Percentiles rank a stretch among this genome's conserved stretches.
phyloP scores from a whole-genome alignment of 2,797 vertebrate species.

The Intellagama lesueurii region DNA sequence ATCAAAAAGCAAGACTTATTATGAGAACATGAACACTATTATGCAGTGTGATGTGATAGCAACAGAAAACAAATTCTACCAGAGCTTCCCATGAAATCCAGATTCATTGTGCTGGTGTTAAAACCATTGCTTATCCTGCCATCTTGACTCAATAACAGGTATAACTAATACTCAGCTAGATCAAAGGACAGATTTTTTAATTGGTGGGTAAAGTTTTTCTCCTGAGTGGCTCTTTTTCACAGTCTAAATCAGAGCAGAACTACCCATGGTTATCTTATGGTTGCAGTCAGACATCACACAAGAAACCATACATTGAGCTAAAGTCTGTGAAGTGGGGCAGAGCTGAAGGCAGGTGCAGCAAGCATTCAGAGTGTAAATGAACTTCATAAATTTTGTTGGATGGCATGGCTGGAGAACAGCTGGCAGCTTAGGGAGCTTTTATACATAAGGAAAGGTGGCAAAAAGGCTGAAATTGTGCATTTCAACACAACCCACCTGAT shows the following conservation, averaged over 20 bases:
- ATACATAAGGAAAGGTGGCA: not conserved
- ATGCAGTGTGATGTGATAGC: not conserved
- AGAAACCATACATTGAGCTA: not conserved
- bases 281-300: not conserved
- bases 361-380: not conserved
- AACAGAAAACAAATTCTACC: not conserved
- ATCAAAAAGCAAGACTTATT: not conserved
- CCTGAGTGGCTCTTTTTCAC: not conserved
- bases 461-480: not conserved
- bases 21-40: not conserved
- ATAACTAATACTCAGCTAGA: not conserved
- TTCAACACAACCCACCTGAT: conserved; percentile 84
- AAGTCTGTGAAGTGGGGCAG: not conserved
- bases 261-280: not conserved
- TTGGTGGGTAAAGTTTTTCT: not conserved
- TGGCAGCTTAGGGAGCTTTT: not conserved
- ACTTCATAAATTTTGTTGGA: not conserved
- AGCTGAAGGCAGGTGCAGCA: not conserved
- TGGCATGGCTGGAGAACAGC: not conserved
- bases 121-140: not conserved
- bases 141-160: not conserved
- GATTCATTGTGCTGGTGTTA: not conserved
- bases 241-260: not conserved
- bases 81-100: not conserved
- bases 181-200: not conserved